Evolutionary conservation across 2,113 vertebrate genomes (phyloP), one percentile per base, ranked within the genome.

Genomic region (Stomatorhinus ivindoensis): DNA sequence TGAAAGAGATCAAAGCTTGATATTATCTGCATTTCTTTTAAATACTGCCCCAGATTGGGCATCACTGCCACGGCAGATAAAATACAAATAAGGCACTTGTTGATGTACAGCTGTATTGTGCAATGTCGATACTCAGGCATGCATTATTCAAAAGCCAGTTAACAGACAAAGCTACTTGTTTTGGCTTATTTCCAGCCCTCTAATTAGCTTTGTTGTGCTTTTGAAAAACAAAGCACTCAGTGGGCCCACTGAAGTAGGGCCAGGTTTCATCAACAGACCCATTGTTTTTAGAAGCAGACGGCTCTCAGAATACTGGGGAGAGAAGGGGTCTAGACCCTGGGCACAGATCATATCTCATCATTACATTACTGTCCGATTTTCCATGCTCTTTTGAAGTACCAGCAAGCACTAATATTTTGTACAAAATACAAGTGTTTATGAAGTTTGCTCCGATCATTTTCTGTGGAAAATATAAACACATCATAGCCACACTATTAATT

Each of bases 151-250:
- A 92, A 93, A 93, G 92, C 91, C 92, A 93, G 93, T 94, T 94
- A 95, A 93, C 93, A 94, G 93, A 93, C 93, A 92, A 93, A 93
- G 93, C 92, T 93, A 93, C 93, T 93, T 88, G 92, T 92, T 92
- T 94, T 95, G 95, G 94, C 94, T 92, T 91, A 91, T 91, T 93
- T 94, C 93, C 95, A 95, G 94, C 93, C 93, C 94, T 94, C 95
- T 95, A 95, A 95, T 95, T 95, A 96, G 94, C 93, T 94, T 93
- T 94, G 94, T 93, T 94, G 92, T 94, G 93, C 93, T 94, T 93
- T 94, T 94, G 93, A 95, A 95, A 94, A 94, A 93, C 61, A 93
- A 95, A 95, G 94, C 93, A 94, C 93, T 93, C 93, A 92, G 86
- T 42, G 90, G 92, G 91, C 87, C 21, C 90, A 92, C 90, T 95